Percentiles rank a stretch among this genome's conserved stretches.
These are phyloP conservation scores for Oegoconia quadripuncta DNA, from an alignment of 2,888 invertebrate genomes.

Conservation along the genomic window DNA sequence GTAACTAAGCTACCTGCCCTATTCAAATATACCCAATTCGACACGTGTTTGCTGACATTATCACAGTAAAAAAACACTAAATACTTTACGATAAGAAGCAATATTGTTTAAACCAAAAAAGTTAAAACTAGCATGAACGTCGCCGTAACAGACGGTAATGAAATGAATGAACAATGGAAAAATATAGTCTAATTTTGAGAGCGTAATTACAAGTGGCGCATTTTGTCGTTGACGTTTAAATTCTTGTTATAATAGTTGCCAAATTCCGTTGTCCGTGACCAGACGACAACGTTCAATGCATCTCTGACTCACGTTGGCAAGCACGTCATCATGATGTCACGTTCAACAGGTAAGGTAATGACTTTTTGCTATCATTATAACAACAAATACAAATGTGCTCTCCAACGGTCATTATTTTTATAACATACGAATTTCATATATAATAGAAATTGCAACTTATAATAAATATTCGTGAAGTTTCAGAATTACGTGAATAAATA, in stretches of 20 bases:
- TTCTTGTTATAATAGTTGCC: constrained; percentile 9
- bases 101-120: no score
- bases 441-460: not conserved
- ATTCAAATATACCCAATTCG: not conserved
- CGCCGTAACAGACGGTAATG: not conserved
- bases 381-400: no score
- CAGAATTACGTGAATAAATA: no score
- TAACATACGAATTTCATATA: not conserved
- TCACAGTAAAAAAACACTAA: no score
- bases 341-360: constrained; percentile 12
- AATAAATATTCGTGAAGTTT: no score
- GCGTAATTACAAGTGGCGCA: not conserved
- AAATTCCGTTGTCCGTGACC: constrained; percentile 22
- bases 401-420: no score
- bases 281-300: constrained; percentile 17
- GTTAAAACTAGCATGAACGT: no score
- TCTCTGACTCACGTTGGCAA: constrained; percentile 42
- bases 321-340: constrained; percentile 44
- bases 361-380: no score
- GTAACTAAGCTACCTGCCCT: constrained; percentile 40
- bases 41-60: no score
- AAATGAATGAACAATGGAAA: not conserved
- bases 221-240: not conserved
- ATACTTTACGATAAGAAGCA: no score
- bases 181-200: not conserved